These are phyloP conservation scores for Myotis myotis DNA, from an alignment of 2,797 vertebrate species.

Conservation along the genomic window DNA sequence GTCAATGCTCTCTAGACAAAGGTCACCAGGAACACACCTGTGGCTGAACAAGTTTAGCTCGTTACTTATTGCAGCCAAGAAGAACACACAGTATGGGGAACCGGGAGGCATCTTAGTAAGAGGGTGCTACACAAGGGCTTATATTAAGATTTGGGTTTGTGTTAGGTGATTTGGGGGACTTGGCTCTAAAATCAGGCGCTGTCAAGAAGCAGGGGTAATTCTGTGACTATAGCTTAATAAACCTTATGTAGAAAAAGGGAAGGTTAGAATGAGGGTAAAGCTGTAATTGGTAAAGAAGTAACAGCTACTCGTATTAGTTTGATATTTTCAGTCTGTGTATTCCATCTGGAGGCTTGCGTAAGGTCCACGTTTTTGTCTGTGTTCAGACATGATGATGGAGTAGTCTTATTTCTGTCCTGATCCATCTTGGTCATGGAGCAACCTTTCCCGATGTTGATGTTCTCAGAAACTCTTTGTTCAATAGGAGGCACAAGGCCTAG, in stretches of 20 bases:
- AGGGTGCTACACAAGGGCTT: not conserved
- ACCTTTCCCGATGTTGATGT: not conserved
- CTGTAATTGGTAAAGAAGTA: not conserved
- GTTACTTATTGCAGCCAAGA: not conserved
- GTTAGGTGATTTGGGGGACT: not conserved
- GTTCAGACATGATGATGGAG: not conserved
- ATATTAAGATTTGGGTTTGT: constrained; percentile 1
- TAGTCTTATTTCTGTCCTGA: constrained; percentile 13
- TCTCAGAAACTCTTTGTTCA: constrained; percentile 5
- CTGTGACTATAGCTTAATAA: not conserved
- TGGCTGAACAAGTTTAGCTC: not conserved
- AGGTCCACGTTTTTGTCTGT: not conserved
- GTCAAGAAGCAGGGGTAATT: not conserved
- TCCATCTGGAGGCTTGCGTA: not conserved
- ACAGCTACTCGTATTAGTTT: not conserved
- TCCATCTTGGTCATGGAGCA: not conserved
- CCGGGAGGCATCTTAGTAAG: not conserved
- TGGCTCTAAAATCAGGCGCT: not conserved
- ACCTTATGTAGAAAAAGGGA: constrained; percentile 4
- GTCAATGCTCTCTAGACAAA: not conserved
- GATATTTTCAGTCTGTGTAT: not conserved
- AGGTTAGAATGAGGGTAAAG: constrained; percentile 5
- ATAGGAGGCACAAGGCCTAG: not conserved
- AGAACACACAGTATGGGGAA: not conserved
- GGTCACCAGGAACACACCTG: not conserved